Evolutionary conservation across 2,797 vertebrate species (phyloP), one percentile per base, ranked within the genome.

Genomic region (Danio choprae): DNA sequence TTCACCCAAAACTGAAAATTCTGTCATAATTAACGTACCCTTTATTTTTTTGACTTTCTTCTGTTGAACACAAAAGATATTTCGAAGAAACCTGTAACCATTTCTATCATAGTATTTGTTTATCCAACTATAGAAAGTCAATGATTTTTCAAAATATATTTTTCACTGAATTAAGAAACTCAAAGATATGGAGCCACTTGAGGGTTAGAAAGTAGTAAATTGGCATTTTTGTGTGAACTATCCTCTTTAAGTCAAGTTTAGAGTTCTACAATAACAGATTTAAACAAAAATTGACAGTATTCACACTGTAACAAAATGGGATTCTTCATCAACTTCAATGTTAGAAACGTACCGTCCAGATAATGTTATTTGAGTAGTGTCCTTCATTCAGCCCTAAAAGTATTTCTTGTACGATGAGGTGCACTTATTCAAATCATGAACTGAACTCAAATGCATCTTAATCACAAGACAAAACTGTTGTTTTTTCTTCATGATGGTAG

Each of bases 391-490:
- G 64, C 48, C 53, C 41, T 16, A 69, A 7, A 68, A 58, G 9
- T 46, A 48, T 59, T 69, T 68, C 16, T 58, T 11, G 7, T 69
- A 50, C 2, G 46, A 40, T 40, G 44, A 70, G 10, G 53, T 20
- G 43, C 16, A 16, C 43, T 68, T 22, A 48, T 29, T 46, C 18
- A 55, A 53, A 7, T 22, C 11, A 29, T 68, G 63, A 58, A 78
- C 8, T 68, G 0, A 1, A 77, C 12, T 41, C 59, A 48, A 48
- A 44, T 40, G 43, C 64, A 69, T 78, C 64, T 50, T 58, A 46
- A 70, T 58, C 77, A 62, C 29, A 43, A 64, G 68, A 73, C 6
- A 7, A 55, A 80, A 18, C 3, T 6, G 9, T 4, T 40, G 79
- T 29, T 56, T 71, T n/a, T 48, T 70, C 12, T 72, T 20, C 44